phyloP scores from a whole-genome alignment of 2,797 vertebrate species.

The Oreortyx pictus region DNA sequence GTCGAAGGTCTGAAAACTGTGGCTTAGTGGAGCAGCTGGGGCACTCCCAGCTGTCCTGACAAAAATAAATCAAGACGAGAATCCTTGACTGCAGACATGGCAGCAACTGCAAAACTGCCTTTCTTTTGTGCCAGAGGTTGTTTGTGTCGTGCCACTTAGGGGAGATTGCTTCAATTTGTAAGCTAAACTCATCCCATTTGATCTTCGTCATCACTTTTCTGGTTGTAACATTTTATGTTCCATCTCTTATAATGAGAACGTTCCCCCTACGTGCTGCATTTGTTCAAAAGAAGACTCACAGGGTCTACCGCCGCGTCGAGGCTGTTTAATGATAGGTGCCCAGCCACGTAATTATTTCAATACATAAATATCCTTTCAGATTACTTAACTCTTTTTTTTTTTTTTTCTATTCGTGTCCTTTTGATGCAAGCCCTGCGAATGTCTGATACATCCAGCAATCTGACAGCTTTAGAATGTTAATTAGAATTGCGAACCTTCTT shows the following conservation, averaged over 20 bases:
- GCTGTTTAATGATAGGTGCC: background rate
- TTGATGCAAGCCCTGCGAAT: background rate
- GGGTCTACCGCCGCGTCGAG: background rate
- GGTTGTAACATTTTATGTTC: background rate
- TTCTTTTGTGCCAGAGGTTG: background rate
- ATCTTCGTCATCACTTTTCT: background rate
- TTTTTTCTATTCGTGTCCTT: background rate
- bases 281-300: slow-evolving; percentile 27
- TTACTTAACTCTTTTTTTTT: background rate
- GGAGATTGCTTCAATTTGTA: background rate
- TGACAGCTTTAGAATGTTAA: slow-evolving; percentile 21
- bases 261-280: background rate
- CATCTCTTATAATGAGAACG: background rate
- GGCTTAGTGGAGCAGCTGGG: background rate
- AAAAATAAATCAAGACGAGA: slow-evolving; percentile 1
- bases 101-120: background rate
- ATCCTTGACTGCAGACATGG: background rate
- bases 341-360: slow-evolving; percentile 9
- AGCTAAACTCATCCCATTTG: background rate
- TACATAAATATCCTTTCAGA: slow-evolving; percentile 18
- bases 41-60: background rate
- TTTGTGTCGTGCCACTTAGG: background rate
- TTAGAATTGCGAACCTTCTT: slow-evolving; percentile 7
- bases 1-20: background rate
- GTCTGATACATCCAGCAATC: background rate